Percentiles rank a stretch among this genome's conserved stretches.
Conservation (phyloP, 1,140 invertebrate species). For the Temnothorax nylanderi region DNA sequence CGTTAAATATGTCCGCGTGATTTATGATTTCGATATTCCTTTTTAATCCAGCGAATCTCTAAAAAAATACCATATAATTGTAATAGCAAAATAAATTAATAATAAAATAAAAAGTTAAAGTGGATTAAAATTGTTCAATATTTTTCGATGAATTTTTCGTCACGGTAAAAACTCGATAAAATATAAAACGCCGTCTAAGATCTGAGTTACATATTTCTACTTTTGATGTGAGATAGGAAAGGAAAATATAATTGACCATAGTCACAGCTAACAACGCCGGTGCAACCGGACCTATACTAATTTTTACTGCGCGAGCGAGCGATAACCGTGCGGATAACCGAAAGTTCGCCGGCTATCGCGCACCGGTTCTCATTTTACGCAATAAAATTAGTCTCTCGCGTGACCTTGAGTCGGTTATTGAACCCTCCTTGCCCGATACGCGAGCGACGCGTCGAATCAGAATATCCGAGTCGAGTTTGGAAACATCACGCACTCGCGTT, state of each 20-base stretch:
- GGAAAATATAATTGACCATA: background rate
- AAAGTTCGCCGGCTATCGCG: conserved; percentile 27
- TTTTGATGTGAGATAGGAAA: background rate
- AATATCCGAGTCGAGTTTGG: conserved; percentile 46
- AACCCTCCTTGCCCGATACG: conserved; percentile 78
- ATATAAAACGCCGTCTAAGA: background rate
- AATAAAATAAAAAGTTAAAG: background rate
- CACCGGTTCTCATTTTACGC: conserved; percentile 68
- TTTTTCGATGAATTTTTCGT: background rate
- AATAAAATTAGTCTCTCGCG: conserved; percentile 53
- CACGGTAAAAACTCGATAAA: background rate
- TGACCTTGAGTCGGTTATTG: conserved; percentile 80
- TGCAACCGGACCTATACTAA: background rate
- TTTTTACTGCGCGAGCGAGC: background rate
- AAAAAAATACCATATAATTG: background rate
- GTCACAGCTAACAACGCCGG: background rate
- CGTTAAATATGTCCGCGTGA: background rate
- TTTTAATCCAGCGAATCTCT: background rate
- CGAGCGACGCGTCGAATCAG: conserved; percentile 48
- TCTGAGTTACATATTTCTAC: background rate
- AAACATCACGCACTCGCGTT: conserved; percentile 46
- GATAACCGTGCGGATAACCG: background rate
- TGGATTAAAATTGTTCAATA: background rate
- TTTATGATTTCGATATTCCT: background rate
- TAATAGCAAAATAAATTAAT: background rate